These are phyloP conservation scores for Drosophila kambysellisi DNA, from an alignment of 2,888 invertebrate genomes.

Conservation along the genomic window DNA sequence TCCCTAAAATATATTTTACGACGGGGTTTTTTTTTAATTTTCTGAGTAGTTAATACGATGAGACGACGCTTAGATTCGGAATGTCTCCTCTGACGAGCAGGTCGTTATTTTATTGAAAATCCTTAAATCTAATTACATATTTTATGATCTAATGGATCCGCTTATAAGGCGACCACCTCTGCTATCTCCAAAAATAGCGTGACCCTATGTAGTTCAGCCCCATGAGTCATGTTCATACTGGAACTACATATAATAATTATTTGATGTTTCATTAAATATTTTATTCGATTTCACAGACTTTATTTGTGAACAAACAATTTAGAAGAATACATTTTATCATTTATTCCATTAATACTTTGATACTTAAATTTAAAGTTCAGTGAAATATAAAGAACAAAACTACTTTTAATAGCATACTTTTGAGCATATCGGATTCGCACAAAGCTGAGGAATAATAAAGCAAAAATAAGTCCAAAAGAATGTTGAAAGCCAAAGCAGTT, in stretches of 20 bases:
- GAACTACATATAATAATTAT: background rate
- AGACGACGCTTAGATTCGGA: too few relatives aligned
- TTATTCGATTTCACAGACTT: background rate
- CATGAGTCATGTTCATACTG: too few relatives aligned
- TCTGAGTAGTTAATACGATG: too few relatives aligned
- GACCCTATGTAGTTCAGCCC: too few relatives aligned
- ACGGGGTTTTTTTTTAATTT: background rate
- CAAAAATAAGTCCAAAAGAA: background rate
- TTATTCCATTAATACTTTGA: background rate
- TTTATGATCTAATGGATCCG: background rate
- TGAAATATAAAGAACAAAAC: background rate
- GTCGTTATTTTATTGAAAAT: background rate
- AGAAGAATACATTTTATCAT: background rate
- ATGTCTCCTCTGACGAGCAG: too few relatives aligned
- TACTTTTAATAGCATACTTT: conserved; percentile 15
- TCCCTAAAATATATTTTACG: too few relatives aligned
- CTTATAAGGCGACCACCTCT: too few relatives aligned
- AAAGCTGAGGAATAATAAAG: conserved; percentile 1
- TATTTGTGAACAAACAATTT: background rate
- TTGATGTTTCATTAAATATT: too few relatives aligned
- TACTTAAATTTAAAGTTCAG: too few relatives aligned
- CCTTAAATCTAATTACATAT: background rate
- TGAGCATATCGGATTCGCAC: conserved; percentile 8
- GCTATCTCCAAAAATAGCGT: too few relatives aligned
- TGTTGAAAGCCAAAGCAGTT: conserved; percentile 10